Percentiles rank a stretch among this genome's conserved stretches.
These are phyloP conservation scores for Anguilla megastoma DNA, from an alignment of 2,797 vertebrate genomes.

Conservation along the genomic window DNA sequence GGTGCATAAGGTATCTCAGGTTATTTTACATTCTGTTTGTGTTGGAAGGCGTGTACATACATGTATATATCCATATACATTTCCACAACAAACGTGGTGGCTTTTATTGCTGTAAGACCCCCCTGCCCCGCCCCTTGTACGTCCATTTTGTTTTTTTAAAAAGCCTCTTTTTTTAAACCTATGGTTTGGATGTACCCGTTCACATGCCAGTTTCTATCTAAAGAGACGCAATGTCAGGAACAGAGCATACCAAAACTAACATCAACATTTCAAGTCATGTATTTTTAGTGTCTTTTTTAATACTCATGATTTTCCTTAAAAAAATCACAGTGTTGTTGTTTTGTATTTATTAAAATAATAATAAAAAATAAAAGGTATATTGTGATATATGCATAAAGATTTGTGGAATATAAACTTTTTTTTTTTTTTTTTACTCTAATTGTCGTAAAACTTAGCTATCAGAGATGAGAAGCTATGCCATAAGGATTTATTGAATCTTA, in stretches of 20 bases:
- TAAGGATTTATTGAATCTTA: constrained; percentile 55
- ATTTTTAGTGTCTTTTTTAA: constrained; percentile 77
- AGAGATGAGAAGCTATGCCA: constrained; percentile 60
- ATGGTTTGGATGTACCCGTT: constrained; percentile 70
- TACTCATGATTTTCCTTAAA: constrained; percentile 72
- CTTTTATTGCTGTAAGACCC: constrained; percentile 64
- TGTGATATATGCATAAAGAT: constrained; percentile 83
- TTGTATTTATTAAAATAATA: constrained; percentile 86
- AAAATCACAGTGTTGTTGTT: constrained; percentile 78
- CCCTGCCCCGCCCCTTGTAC: constrained; percentile 50
- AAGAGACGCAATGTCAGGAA: constrained; percentile 74
- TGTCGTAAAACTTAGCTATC: constrained; percentile 63
- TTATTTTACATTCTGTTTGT: constrained; percentile 80
- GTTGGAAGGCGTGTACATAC: constrained; percentile 71
- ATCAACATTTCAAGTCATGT: constrained; percentile 77
- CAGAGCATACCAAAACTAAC: constrained; percentile 81
- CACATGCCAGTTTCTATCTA: constrained; percentile 62
- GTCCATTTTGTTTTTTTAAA: constrained; percentile 58
- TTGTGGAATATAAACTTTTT: constrained; percentile 73
- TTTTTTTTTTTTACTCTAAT: constrained; percentile 41
- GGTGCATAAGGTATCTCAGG: constrained; percentile 84
- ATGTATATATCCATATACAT: constrained; percentile 72
- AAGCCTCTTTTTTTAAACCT: constrained; percentile 46
- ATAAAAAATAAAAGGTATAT: constrained; percentile 76
- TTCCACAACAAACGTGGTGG: constrained; percentile 66